These are phyloP conservation scores for Arothron firmamentum DNA, from an alignment of 2,113 vertebrate genomes.

Conservation along the genomic window DNA sequence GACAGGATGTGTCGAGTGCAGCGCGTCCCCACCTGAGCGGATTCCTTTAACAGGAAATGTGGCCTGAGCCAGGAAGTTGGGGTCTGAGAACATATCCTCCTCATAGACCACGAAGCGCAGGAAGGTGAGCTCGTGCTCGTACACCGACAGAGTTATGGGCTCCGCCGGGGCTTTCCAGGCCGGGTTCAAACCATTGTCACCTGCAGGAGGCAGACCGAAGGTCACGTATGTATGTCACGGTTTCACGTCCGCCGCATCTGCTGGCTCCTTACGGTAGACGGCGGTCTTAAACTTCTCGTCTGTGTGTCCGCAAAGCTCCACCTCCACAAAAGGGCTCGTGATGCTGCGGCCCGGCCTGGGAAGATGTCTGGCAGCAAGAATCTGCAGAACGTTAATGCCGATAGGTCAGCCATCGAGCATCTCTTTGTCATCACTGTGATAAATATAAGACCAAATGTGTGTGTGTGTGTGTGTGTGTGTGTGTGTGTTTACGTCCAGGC, in stretches of 20 bases:
- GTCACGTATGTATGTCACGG: not conserved
- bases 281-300: slow-evolving; percentile 93
- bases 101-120: slow-evolving; percentile 95
- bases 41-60: slow-evolving; percentile 92
- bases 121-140: slow-evolving; percentile 86
- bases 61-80: slow-evolving; percentile 95
- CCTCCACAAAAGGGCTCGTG: slow-evolving; percentile 91
- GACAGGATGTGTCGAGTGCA: not conserved
- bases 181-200: slow-evolving; percentile 94
- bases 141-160: slow-evolving; percentile 82
- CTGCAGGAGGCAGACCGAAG: slow-evolving; percentile 58
- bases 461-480: not conserved
- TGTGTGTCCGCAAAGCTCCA: slow-evolving; percentile 89
- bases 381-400: slow-evolving; percentile 63
- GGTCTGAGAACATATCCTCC: slow-evolving; percentile 98
- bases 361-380: slow-evolving; percentile 91
- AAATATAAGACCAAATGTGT: too few relatives aligned
- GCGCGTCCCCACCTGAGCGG: slow-evolving; percentile 79
- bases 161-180: slow-evolving; percentile 83
- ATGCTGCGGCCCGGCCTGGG: slow-evolving; percentile 90
- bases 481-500: not conserved
- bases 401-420: not conserved
- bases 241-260: not conserved
- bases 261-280: slow-evolving; percentile 71
- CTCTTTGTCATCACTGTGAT: not conserved